Evolutionary conservation across 1,140 invertebrate genomes (phyloP), one percentile per base, ranked within the genome.

Genomic region (Conus betulinus): DNA sequence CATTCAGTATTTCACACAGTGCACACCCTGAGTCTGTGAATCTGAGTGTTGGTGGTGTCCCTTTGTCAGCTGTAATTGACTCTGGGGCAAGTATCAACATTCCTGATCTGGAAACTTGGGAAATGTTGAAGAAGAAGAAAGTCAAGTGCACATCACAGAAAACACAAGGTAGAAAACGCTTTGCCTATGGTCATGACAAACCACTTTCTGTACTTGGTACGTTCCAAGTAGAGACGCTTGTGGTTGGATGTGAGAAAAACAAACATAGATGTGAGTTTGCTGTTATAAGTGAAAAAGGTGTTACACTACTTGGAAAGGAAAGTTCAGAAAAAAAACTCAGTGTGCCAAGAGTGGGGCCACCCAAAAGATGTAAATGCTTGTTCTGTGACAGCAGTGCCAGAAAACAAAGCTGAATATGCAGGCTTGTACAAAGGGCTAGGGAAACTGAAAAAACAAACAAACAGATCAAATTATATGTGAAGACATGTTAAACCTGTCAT

Each of bases 401-500:
- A 79, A 79, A 79, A 11, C 76, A 11, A n/a, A 79, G 39, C n/a
- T 27, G n/a, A 79, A 51, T n/a, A 79, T 51, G n/a, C n/a, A 79
- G 76, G 5, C 10, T 79, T 79, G 39, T n/a, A 27, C n/a, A 3
- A 79, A n/a, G 76, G 76, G 13, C 39, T 79, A 79, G 76, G 76
- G n/a, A 79, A 79, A 79, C 76, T 79, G 76, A 79, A 79, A 79
- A 23, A n/a, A n/a, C n/a, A n/a, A n/a, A n/a, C 1, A 79, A 79
- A 79, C n/a, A 51, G 39, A 79, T 79, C 10, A 79, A 11, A 79
- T 51, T 79, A 23, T 5, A 79, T n/a, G 76, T 79, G 39, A 79
- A 79, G n/a, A 27, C 10, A 13, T n/a, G 76, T 27, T 13, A 51
- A 51, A n/a, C 76, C n/a, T 3, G 39, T 25, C n/a, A 3, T 27